Base-by-base conservation (phyloP, 1,140 invertebrate species). In the Phymastichus coffea region DNA sequence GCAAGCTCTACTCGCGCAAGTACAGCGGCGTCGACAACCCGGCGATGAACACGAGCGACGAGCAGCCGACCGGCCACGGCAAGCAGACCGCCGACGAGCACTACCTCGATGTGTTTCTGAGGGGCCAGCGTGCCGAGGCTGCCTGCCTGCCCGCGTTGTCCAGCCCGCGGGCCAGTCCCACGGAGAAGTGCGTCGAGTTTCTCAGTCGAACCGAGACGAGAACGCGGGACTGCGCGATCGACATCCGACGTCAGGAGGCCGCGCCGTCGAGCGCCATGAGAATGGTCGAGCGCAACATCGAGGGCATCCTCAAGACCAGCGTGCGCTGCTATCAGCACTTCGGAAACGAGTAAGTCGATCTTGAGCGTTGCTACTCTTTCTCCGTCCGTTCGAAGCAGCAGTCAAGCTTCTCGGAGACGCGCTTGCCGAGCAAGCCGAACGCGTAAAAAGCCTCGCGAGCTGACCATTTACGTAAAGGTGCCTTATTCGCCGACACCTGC, bases 181-280 rank as follows among this genome's bases (percentile, higher is more conserved):
- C 78, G 43, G 78, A 80, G 63, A 79, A 80, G 68, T 80, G 78
- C 66, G 73, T 80, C 20, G 74, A 78, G 43, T 80, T 72, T 49
- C 55, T 80, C 14, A 76, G 72, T 15, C 70, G 72, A 37, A 70
- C 68, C 37, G 69, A 63, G 10, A 58, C 61, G 3, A 63, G 61
- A 33, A 53, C 60, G 19, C 64, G 41, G 48, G 40, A 51, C 14
- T 70, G 66, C 12, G 43, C 63, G 17, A 30, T 54, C 49, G 44
- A 66, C 19, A 56, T 51, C n/a, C 54, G 58, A 10, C 23, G 46
- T 26, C 63, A 63, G n/a, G 52, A 51, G 26, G 61, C 41, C 55
- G 62, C 17, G 60, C 66, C 44, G n/a, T n/a, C 71, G 66, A 9
- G 71, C n/a, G n/a, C n/a, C n/a, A n/a, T n/a, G n/a, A n/a, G n/a